Base-by-base conservation (phyloP, 2,113 vertebrate species). In the Phalacrocorax carbo region DNA sequence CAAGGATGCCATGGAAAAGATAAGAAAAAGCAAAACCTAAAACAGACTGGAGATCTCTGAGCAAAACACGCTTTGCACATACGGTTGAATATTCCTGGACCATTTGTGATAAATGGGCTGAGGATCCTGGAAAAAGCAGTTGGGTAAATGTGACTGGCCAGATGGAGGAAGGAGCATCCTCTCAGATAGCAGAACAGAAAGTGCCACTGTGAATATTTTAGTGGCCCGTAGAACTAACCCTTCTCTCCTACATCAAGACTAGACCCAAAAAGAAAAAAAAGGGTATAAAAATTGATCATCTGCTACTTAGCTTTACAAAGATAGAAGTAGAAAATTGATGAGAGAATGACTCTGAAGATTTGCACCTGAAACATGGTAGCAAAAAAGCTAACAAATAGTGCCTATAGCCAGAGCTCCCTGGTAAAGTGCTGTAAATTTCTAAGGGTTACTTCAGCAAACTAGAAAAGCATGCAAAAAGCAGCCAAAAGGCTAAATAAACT, bases 181-280 rank as follows among this genome's bases (percentile, higher is more conserved):
- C 30, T 48, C 62, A 92, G 82, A 64, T 0, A 85, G 34, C 36
- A 65, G 23, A 85, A 72, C 15, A 76, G n/a, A 51, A 79, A 82
- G 20, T 26, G 17, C 11, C 15, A 32, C 15, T 1, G 0, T 1
- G 12, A 89, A 72, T 2, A 38, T 54, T 82, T 68, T 64, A 2
- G 6, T 55, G 38, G 27, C 27, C 38, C 17, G 32, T 0, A 62
- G 57, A 79, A 55, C 32, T 58, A 81, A 62, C 1, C 5, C 16
- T 88, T 82, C 44, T 58, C 23, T 90, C 17, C 15, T 79, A 44
- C 0, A 0, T 19, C n/a, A 77, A 80, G 34, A 26, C 29, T 36
- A 86, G 34, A 57, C 6, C 26, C 23, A 18, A 48, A 70, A 69
- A 54, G 3, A 60, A 79, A 75, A 54, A 54, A 42, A 77, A 14